These are phyloP conservation scores for Prinia subflava DNA, from an alignment of 2,113 vertebrate species.

Conservation along the genomic window DNA sequence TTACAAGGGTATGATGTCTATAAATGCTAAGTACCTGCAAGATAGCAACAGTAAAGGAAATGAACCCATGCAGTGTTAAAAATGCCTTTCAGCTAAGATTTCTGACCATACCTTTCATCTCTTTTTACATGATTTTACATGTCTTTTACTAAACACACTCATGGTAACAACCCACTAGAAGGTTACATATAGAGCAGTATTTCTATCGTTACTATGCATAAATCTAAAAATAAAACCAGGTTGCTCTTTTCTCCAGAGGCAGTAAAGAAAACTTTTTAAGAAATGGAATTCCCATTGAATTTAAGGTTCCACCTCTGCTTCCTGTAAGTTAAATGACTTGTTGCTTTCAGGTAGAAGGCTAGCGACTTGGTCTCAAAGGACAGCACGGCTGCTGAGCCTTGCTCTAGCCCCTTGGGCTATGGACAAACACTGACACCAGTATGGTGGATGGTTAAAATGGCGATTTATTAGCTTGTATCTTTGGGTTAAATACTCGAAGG, in stretches of 20 bases:
- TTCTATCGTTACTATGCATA: not conserved
- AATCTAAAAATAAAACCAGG: not conserved
- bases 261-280: not conserved
- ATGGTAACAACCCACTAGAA: not conserved
- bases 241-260: not conserved
- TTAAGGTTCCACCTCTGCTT: not conserved
- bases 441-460: no score
- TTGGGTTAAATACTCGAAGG: no score
- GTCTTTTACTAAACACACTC: not conserved
- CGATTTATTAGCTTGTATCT: no score
- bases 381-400: no score
- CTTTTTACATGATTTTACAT: not conserved
- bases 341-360: no score
- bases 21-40: conserved; percentile 54
- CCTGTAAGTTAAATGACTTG: not conserved
- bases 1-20: conserved; percentile 47
- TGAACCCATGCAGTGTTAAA: conserved; percentile 31
- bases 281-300: not conserved
- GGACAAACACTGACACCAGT: no score
- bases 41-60: conserved; percentile 53
- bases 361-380: no score
- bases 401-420: no score
- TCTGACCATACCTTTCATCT: not conserved
- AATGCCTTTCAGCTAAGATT: conserved; percentile 30
- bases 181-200: not conserved